Evolutionary conservation across 2,888 invertebrate species (phyloP), one percentile per base, ranked within the genome.

Genomic region (Cephalotes varians): DNA sequence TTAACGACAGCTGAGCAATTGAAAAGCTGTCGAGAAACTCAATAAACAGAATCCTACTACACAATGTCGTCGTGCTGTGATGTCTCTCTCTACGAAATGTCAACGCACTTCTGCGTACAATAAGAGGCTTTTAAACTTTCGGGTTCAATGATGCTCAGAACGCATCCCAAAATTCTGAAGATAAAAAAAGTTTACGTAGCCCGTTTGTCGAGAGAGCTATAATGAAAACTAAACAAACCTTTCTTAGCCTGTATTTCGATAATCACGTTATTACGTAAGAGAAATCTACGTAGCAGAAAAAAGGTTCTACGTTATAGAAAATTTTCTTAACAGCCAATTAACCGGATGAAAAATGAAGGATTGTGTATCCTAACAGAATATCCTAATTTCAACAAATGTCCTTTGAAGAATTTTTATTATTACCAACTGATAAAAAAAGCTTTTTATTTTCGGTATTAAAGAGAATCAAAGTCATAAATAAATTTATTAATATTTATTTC

Each of bases 61-160:
- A 74, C 28, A 49, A 40, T 37, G 54, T 54, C 12, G 49, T 9
- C 18, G 65, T 31, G 54, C 4, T 37, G 18, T 25, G 51, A 65
- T 65, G n/a, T n/a, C n/a, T n/a, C n/a, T n/a, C 65, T 76, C 28
- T 37, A 40, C 28, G 2, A 21, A n/a, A n/a, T 76, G 65, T 34
- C 65, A 65, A 51, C 34, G n/a, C 65, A 51, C 65, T 76, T 1
- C 7, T 62, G 18, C 51, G 65, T n/a, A 65, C 76, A 65, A 65
- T 65, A 28, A 51, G 37, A 65, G 28, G 65, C 49, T 65, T 76
- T 76, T 76, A 76, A 76, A 65, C 65, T 76, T 76, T 65, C 76
- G 65, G 28, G 37, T 65, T 51, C 76, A 76, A 76, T 76, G 67
- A 76, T 15, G 76, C 37, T 76, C 76, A 47, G 51, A 51, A n/a